Base-by-base conservation (phyloP, 1,140 invertebrate species). In the Papilio polytes region DNA sequence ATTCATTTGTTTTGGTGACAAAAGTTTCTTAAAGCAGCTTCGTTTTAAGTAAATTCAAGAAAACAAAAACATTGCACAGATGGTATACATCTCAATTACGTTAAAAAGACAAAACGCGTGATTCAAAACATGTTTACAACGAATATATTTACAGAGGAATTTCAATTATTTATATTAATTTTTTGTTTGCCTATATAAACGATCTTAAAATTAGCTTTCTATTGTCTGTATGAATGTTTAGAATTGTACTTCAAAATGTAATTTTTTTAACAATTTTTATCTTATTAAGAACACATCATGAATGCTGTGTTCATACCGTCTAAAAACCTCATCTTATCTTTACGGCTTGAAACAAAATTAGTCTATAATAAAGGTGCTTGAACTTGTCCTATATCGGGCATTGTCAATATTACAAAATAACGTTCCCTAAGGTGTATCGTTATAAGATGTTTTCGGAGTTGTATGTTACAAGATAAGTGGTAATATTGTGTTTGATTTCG, bases 401-500 rank as follows among this genome's bases (percentile, higher is more conserved):
- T 82, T 88, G 87, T 89, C 86, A 91, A 91, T 83, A 92, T 81
- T 85, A 82, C 84, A 85, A 86, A 85, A 81, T 86, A 86, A 88
- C 80, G 81, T 87, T 88, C 81, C 86, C 87, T 80, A 80, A 80
- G 85, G 80, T 88, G 89, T 89, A 91, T 90, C 86, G 85, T 82
- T 88, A 82, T 89, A 81, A 88, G 87, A 90, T 88, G 88, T 88
- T 91, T 92, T 92, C 84, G 85, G 85, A 90, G 85, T 83, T 85
- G 89, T 86, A 91, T 92, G 91, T 92, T 91, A 89, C 83, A 85
- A 92, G 92, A 94, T 93, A 94, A 93, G 89, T 94, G 89, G 92
- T 94, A 92, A 94, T 94, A 94, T 92, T 90, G 85, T 94, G 85
- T 92, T 92, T 93, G 90, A 93, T 89, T 89, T 88, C 80, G 83